Conservation (phyloP, 1,140 invertebrate genomes). For the Hyles euphorbiae region DNA sequence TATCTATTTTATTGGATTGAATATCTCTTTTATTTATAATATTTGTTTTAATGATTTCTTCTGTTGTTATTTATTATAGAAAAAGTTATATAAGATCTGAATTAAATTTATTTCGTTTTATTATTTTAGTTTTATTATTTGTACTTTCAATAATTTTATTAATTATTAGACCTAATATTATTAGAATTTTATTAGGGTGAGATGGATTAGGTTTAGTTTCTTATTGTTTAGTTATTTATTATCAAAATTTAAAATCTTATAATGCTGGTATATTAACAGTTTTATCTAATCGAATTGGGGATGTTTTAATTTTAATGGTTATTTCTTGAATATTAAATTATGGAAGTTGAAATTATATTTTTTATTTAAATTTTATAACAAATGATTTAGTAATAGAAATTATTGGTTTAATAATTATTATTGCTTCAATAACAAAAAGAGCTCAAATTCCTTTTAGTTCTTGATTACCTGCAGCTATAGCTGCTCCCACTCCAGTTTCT, state of each 20-base stretch:
- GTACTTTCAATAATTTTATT: slow-evolving; percentile 81
- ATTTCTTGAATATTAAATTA: slow-evolving; percentile 77
- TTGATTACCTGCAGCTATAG: slow-evolving; percentile 81
- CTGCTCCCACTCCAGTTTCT: slow-evolving; percentile 82
- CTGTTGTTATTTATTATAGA: slow-evolving; percentile 78
- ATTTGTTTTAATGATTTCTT: slow-evolving; percentile 79
- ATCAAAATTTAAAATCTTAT: slow-evolving; percentile 77
- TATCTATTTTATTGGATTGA: slow-evolving; percentile 78
- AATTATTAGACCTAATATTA: slow-evolving; percentile 81
- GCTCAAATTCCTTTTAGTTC: slow-evolving; percentile 84
- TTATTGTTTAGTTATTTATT: slow-evolving; percentile 82
- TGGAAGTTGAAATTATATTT: slow-evolving; percentile 71
- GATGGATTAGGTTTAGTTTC: slow-evolving; percentile 81
- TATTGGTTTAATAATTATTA: slow-evolving; percentile 71
- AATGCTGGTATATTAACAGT: slow-evolving; percentile 31
- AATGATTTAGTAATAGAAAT: slow-evolving; percentile 21
- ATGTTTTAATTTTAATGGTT: slow-evolving; percentile 76
- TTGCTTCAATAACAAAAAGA: slow-evolving; percentile 82
- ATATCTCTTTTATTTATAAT: slow-evolving; percentile 77
- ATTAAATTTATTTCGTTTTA: slow-evolving; percentile 76
- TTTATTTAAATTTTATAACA: slow-evolving; percentile 68
- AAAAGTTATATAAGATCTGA: slow-evolving; percentile 76
- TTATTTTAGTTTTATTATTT: slow-evolving; percentile 79
- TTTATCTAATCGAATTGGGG: slow-evolving; percentile 66
- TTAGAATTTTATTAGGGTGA: slow-evolving; percentile 82